A percentile compares a stretch with the other conserved stretches of the same genome.
Conservation (phyloP, 2,113 vertebrate species). For the Otolemur garnettii region DNA sequence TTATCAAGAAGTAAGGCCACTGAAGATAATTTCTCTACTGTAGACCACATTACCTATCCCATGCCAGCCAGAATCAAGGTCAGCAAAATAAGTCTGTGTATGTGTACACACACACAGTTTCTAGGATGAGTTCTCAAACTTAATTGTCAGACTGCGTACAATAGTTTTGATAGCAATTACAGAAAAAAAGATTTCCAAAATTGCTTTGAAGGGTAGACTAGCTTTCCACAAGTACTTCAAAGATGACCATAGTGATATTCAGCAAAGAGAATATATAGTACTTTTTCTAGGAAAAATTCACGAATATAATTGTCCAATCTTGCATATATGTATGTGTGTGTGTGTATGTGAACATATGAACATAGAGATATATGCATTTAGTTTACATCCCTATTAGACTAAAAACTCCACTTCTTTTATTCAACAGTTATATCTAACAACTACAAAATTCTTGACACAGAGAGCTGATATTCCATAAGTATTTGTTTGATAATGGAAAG, state of each 20-base stretch:
- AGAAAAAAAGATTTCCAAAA: too few relatives aligned
- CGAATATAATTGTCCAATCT: too few relatives aligned
- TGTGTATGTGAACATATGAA: not conserved
- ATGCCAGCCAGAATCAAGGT: not conserved
- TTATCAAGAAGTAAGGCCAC: not conserved
- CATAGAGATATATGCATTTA: not conserved
- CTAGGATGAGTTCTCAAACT: too few relatives aligned
- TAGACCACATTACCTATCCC: not conserved
- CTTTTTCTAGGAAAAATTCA: too few relatives aligned
- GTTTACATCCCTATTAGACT: not conserved
- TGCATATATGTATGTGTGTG: not conserved
- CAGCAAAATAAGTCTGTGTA: not conserved
- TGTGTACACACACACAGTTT: too few relatives aligned
- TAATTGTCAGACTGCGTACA: too few relatives aligned
- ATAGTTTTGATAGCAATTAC: too few relatives aligned
- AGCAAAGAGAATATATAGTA: too few relatives aligned
- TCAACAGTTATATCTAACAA: not conserved
- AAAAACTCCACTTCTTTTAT: not conserved
- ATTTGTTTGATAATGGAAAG: slow-evolving; percentile 18
- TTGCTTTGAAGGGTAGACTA: too few relatives aligned
- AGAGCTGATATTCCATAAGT: slow-evolving; percentile 8
- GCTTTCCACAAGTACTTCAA: too few relatives aligned
- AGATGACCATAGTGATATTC: too few relatives aligned
- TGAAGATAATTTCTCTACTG: not conserved
- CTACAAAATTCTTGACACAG: not conserved